These are phyloP conservation scores for Rhagoletis pomonella DNA, from an alignment of 1,140 invertebrate species.

Conservation along the genomic window DNA sequence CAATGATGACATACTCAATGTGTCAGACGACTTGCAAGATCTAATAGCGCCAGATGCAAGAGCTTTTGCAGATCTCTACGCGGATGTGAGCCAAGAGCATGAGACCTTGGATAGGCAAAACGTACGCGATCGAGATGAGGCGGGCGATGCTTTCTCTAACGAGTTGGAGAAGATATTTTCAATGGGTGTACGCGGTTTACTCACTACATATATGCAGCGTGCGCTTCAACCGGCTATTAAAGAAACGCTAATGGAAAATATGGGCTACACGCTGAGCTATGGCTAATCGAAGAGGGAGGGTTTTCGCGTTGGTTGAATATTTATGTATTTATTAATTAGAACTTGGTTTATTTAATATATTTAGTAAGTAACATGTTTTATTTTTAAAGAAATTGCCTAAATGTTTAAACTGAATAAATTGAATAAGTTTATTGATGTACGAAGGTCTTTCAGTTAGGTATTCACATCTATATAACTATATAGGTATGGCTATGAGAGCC, in stretches of 20 bases:
- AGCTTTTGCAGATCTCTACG: slow-evolving; percentile 69
- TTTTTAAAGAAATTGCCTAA: too few species aligned
- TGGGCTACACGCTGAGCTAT: slow-evolving; percentile 90
- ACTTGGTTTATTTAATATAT: too few species aligned
- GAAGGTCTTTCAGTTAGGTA: too few species aligned
- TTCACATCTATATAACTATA: too few species aligned
- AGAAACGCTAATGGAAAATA: slow-evolving; percentile 87
- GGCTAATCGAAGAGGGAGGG: slow-evolving; percentile 73
- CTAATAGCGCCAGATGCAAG: slow-evolving; percentile 69
- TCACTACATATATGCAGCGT: slow-evolving; percentile 88
- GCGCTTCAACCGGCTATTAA: slow-evolving; percentile 88
- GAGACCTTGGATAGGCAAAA: slow-evolving; percentile 75
- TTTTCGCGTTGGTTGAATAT: neutral
- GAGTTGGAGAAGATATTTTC: slow-evolving; percentile 90
- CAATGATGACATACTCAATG: slow-evolving; percentile 70
- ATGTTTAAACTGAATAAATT: too few species aligned
- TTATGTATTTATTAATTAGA: neutral
- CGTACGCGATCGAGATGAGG: slow-evolving; percentile 64
- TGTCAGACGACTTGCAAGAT: slow-evolving; percentile 69
- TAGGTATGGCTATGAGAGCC: too few species aligned
- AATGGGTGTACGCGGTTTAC: slow-evolving; percentile 83
- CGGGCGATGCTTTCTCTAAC: slow-evolving; percentile 79
- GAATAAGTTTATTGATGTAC: too few species aligned
- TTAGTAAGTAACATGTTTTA: too few species aligned
- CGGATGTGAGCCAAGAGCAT: neutral